Evolutionary conservation across 2,888 invertebrate genomes (phyloP), one percentile per base, ranked within the genome.

Genomic region (Matsumyia berberina): DNA sequence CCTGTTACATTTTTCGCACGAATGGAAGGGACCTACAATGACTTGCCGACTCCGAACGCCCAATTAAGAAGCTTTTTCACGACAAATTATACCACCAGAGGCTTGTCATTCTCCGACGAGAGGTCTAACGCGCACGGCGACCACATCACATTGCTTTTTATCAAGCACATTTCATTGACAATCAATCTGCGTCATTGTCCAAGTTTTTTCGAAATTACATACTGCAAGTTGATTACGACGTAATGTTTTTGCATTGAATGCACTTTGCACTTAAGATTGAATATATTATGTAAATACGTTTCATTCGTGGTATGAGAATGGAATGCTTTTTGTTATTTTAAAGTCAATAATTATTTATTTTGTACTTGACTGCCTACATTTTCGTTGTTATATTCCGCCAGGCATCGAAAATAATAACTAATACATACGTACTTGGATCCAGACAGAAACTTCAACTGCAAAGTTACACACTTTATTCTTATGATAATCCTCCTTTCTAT

Each of bases 361-460:
- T 53, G 8, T 4, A 31, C 11, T 15, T 39, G 0, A 24, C 4
- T 53, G 5, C 2, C 15, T 31, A 17, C 12, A n/a, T n/a, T 44
- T 44, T 31, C 11, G 1, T 3, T 1, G 11, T 19, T 53, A 62
- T 72, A 60, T 51, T 31, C 17, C 31, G n/a, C 39, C 0, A 17
- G 1, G 17, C 31, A 15, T 9, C 3, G n/a, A 17, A 53, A 60
- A 15, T 6, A 8, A 0, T 9, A 29, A 17, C 5, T 19, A 19
- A 64, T 53, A 77, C 62, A 64, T 53, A 77, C 62, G n/a, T 70
- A 70, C 78, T 29, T 64, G 46, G 5, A 57, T 12, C 24, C 2
- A 46, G 31, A n/a, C 12, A 19, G 33, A 55, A 9, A 70, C 31
- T 49, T 1, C 35, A 11, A 15, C 24, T 19, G 8, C 15, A 31